Evolutionary conservation across 2,113 vertebrate genomes (phyloP).

Genomic region (Elanoides forficatus): DNA sequence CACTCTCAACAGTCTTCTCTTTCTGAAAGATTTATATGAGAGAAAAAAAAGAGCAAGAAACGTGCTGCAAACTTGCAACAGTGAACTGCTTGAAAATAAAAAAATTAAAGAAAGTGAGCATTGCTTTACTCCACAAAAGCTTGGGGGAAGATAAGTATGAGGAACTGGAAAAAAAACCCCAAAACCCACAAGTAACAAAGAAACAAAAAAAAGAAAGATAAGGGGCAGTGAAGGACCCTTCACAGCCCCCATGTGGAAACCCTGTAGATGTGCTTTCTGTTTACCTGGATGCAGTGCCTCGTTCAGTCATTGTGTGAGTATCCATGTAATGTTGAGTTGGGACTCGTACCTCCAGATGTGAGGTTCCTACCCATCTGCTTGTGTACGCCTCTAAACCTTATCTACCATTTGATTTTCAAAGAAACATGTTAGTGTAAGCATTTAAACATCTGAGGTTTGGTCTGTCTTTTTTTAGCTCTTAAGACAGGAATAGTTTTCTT

Average conservation of each 20-base stretch:
- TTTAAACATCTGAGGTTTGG: background rate
- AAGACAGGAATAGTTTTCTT: background rate
- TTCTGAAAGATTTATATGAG: conserved; percentile 30
- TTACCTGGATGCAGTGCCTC: background rate
- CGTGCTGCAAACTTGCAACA: background rate
- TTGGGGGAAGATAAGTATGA: background rate
- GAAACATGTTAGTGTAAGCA: background rate
- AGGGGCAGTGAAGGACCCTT: background rate
- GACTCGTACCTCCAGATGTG: accelerated
- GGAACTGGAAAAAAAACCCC: background rate
- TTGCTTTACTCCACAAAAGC: background rate
- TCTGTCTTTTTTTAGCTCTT: background rate
- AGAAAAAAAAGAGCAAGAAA: conserved; percentile 6
- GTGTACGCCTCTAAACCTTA: background rate
- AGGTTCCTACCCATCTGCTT: background rate
- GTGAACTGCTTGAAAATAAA: background rate
- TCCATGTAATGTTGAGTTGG: accelerated
- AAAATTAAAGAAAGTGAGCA: background rate
- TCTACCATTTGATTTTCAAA: background rate
- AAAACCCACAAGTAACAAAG: background rate
- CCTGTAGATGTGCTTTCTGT: accelerated
- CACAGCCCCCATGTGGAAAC: background rate
- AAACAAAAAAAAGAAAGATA: background rate
- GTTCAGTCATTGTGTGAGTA: background rate
- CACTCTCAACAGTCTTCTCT: background rate